Conservation (phyloP, 2,888 invertebrate species). For the Lycaena phlaeas region DNA sequence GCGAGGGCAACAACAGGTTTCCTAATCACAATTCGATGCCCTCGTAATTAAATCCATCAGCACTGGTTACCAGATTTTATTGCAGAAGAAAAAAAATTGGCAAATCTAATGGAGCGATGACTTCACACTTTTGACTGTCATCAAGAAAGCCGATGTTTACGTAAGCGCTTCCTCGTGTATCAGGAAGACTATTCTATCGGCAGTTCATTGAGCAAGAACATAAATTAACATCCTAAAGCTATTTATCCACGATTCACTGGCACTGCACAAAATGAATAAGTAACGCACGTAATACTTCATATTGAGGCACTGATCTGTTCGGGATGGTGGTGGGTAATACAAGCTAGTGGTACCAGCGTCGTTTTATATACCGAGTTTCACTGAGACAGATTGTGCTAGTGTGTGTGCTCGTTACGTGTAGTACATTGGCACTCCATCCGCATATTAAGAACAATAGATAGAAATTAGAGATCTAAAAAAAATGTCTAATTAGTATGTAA, state of each 20-base stretch:
- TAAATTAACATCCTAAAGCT: slow-evolving; percentile 14
- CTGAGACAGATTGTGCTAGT: slow-evolving; percentile 37
- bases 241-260: slow-evolving; percentile 18
- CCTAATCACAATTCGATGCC: too few relatives aligned
- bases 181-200: slow-evolving; percentile 33
- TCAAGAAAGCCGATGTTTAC: slow-evolving; percentile 28
- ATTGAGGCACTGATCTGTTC: slow-evolving; percentile 37
- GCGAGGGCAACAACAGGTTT: too few relatives aligned
- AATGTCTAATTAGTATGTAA: slow-evolving; percentile 2
- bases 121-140: neutral
- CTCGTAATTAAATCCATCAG: too few relatives aligned
- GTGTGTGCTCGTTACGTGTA: slow-evolving; percentile 58
- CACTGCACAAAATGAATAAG: slow-evolving; percentile 24
- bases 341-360: slow-evolving; percentile 62
- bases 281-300: slow-evolving; percentile 68
- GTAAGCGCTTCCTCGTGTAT: slow-evolving; percentile 53
- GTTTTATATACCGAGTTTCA: slow-evolving; percentile 68
- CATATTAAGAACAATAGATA: slow-evolving; percentile 63
- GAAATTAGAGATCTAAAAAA: slow-evolving; percentile 32
- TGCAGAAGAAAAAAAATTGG: too few relatives aligned
- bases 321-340: slow-evolving; percentile 63
- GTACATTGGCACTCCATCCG: slow-evolving; percentile 52
- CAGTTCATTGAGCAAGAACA: slow-evolving; percentile 29
- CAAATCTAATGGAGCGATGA: neutral
- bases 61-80: too few relatives aligned